phyloP scores from a whole-genome alignment of 2,888 invertebrate species.

The Epirrita christyi region DNA sequence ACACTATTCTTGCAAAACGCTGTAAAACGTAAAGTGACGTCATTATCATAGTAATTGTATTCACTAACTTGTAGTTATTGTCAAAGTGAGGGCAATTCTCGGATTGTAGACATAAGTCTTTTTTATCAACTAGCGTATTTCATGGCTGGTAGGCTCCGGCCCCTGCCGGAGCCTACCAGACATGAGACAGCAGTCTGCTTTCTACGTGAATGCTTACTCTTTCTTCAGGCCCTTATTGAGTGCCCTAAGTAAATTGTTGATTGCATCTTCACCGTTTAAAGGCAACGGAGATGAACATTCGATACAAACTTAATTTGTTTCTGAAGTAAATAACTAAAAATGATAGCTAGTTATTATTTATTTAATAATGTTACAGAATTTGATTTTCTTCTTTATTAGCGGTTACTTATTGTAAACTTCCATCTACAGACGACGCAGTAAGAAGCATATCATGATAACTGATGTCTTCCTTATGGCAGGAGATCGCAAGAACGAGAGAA shows the following conservation, averaged over 20 bases:
- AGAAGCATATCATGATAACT: no score
- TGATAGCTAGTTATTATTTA: neutral
- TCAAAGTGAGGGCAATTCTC: no score
- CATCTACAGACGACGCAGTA: no score
- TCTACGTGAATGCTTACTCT: conserved; percentile 6
- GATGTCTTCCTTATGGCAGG: no score
- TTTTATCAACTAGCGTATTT: no score
- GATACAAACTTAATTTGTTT: conserved; percentile 47
- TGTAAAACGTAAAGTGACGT: no score
- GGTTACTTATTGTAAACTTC: neutral
- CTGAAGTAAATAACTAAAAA: conserved; percentile 21
- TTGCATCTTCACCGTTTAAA: conserved; percentile 56
- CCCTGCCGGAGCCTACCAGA: neutral
- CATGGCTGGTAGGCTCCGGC: no score
- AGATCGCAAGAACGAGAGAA: no score
- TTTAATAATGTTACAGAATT: neutral
- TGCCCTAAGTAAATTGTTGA: conserved; percentile 58
- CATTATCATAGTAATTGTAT: no score
- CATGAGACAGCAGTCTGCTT: neutral
- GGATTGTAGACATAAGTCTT: no score
- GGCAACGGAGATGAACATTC: conserved; percentile 48
- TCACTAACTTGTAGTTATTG: no score
- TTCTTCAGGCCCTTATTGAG: conserved; percentile 48
- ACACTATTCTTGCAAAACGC: no score
- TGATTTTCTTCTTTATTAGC: neutral